Evolutionary conservation across 1,140 invertebrate species (phyloP), one percentile per base, ranked within the genome.

Genomic region (Pentalonia nigronervosa): DNA sequence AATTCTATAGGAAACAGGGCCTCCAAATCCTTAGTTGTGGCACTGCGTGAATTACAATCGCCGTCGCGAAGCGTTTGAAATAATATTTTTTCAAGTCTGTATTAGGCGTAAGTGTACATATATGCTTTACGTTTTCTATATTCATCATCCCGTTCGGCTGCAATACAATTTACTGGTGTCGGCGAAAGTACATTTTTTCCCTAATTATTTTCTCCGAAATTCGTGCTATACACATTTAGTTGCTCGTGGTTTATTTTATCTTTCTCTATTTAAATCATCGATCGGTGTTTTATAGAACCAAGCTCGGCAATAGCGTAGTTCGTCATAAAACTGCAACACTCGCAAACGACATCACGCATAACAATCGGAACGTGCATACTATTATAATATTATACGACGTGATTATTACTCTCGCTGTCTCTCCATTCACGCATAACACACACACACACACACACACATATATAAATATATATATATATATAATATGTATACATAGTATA

Each of bases 311-410:
- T 89, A 8, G n/a, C 87, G 41, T 41, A 41, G n/a, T 50, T 8
- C 87, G 17, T 36, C 86, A 20, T 50, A 36, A 36, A 89, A 53
- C 87, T 53, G 47, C n/a, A 21, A 34, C 87, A 36, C 47, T 9
- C 36, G n/a, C 47, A 88, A 88, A 88, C 47, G 86, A n/a, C n/a
- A 45, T 83, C 25, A 53, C 34, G 30, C 86, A 48, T 48, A 88
- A 88, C 86, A 88, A 88, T 48, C 47, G 47, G 23, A 34, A 88
- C 47, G 45, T 9, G 86, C 47, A 48, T 89, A 89, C 34, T 89
- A 53, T 89, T 89, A 89, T 45, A 41, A 84, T 88, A 53, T 36
- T 53, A 89, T 89, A 89, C 23, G 81, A 30, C n/a, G 45, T 48
- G 90, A 81, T 91, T 76, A 53, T 76, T 81, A 91, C 30, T 76